phyloP scores from a whole-genome alignment of 2,113 vertebrate species.

The Charina bottae region DNA sequence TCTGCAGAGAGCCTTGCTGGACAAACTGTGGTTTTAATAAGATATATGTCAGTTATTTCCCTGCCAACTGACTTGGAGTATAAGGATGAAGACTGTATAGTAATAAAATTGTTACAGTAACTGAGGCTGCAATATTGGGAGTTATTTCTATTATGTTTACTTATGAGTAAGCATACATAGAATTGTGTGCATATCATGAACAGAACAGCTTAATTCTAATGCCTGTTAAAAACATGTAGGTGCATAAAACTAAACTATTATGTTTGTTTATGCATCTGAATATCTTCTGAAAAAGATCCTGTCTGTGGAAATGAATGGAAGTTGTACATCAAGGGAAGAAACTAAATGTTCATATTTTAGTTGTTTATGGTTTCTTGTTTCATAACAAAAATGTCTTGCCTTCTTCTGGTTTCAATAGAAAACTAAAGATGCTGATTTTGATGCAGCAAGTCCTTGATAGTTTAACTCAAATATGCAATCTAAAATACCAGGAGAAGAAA shows the following conservation, averaged over 20 bases:
- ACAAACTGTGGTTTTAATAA: constrained; percentile 18
- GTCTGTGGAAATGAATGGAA: not conserved
- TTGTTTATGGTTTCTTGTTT: constrained; percentile 2
- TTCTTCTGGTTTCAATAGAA: not conserved
- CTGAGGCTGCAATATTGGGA: not conserved
- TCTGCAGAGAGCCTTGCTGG: not conserved
- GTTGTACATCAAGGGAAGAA: not conserved
- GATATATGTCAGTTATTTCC: constrained; percentile 22
- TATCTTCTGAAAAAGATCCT: not conserved
- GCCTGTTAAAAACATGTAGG: not conserved
- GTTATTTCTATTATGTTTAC: not conserved
- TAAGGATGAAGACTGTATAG: not conserved
- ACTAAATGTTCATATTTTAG: not conserved
- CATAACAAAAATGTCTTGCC: not conserved
- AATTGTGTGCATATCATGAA: not conserved
- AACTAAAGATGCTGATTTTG: not conserved
- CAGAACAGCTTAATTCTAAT: not conserved
- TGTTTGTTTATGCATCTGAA: not conserved
- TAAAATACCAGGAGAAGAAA: not conserved
- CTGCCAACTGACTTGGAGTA: not conserved
- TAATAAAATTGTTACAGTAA: not conserved
- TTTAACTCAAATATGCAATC: not conserved
- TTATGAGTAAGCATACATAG: not conserved
- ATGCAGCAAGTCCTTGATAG: not conserved
- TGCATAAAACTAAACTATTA: not conserved